Evolutionary conservation across 1,140 invertebrate genomes (phyloP), one percentile per base, ranked within the genome.

Genomic region (Homalodisca vitripennis): DNA sequence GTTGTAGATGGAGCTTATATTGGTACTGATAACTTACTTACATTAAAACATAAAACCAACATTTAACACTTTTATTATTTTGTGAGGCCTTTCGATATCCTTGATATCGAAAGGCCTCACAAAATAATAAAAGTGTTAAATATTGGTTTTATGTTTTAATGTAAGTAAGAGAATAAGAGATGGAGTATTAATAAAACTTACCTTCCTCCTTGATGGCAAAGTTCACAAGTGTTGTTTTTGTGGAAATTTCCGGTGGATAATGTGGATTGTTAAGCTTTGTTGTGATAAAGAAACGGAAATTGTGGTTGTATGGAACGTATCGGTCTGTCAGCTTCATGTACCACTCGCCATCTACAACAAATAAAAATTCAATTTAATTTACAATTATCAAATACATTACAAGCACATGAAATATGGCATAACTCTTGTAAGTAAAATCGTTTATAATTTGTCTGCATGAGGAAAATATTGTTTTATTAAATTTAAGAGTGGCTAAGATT

Each of bases 151-250:
- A n/a, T n/a, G n/a, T n/a, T n/a, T n/a, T n/a, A n/a, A n/a, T n/a
- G n/a, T n/a, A n/a, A n/a, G n/a, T n/a, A n/a, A n/a, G n/a, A n/a
- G n/a, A n/a, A n/a, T n/a, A n/a, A n/a, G n/a, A n/a, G n/a, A n/a
- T n/a, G n/a, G n/a, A n/a, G n/a, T n/a, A n/a, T n/a, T n/a, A n/a
- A n/a, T n/a, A n/a, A n/a, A n/a, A n/a, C 27, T 24, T 78, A 86
- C 87, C 93, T 84, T 92, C 86, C 80, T 94, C 89, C 80, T 94
- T 96, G 63, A 98, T 92, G 41, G 93, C 91, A 77, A 97, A 97
- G 81, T 98, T 97, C 65, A 96, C 92, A 75, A 97, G 83, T 20
- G 93, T 94, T 20, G 93, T 93, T 83, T 94, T 93, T 1, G 93
- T 95, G 70, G 92, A 89, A 75, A 95, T 89, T 80, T 97, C 94